Conservation (phyloP, 2,888 invertebrate species). For the Campoletis raptor region DNA sequence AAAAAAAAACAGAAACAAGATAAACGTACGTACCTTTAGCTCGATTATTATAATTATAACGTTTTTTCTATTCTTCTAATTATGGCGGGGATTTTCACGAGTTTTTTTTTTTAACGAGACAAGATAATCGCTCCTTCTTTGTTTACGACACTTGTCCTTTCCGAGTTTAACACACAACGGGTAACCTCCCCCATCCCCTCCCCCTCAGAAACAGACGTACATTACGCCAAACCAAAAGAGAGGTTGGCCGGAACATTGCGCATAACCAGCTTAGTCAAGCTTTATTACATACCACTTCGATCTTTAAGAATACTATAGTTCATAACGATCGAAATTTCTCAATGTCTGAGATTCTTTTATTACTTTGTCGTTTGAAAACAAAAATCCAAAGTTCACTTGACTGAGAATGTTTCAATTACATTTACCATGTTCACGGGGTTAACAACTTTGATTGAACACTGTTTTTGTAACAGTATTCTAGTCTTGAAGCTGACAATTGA, state of each 20-base stretch:
- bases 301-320: conserved; percentile 34
- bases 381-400: not conserved
- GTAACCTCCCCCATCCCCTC: conserved; percentile 32
- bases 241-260: conserved; percentile 63
- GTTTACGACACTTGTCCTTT: conserved; percentile 56
- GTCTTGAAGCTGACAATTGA: not conserved
- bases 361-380: not conserved
- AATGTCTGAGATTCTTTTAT: not conserved
- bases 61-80: conserved; percentile 12
- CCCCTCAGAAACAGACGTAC: conserved; percentile 36
- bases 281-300: conserved; percentile 48
- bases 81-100: not conserved
- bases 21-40: conserved; percentile 46
- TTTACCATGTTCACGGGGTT: not conserved
- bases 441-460: not conserved
- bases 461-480: not conserved
- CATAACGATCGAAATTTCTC: conserved; percentile 20
- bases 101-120: conserved; percentile 1
- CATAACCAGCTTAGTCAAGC: conserved; percentile 52
- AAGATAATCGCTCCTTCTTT: conserved; percentile 34
- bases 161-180: conserved; percentile 33
- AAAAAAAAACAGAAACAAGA: conserved; percentile 55
- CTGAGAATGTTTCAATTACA: not conserved
- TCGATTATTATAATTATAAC: conserved; percentile 20
- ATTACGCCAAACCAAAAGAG: conserved; percentile 61